phyloP scores from a whole-genome alignment of 2,113 vertebrate species.

The Pristiophorus japonicus region DNA sequence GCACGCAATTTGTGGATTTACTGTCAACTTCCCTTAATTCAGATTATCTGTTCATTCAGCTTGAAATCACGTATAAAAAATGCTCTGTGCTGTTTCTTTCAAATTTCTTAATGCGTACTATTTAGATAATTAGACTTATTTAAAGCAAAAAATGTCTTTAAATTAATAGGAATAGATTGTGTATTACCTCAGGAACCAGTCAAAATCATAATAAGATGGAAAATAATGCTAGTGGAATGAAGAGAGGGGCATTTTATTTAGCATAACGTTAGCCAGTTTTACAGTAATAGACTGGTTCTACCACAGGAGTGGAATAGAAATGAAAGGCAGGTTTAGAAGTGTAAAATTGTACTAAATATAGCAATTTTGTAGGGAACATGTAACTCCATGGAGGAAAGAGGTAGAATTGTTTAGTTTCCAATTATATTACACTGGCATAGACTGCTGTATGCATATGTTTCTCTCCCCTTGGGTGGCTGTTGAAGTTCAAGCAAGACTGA shows the following conservation, averaged over 20 bases:
- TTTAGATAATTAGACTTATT: background rate
- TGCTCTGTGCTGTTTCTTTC: background rate
- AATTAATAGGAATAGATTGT: background rate
- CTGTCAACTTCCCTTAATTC: background rate
- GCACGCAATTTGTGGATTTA: background rate
- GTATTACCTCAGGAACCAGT: background rate
- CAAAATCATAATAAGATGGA: background rate
- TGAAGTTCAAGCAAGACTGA: background rate
- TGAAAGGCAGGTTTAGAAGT: background rate
- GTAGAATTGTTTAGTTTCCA: background rate
- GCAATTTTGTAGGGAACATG: background rate
- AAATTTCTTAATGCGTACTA: background rate
- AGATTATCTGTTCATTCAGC: background rate
- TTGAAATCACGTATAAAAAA: background rate
- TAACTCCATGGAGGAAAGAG: background rate
- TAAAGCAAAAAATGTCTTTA: background rate
- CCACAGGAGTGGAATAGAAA: background rate
- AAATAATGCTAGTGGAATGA: background rate
- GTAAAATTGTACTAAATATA: background rate
- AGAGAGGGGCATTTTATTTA: background rate
- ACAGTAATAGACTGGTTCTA: background rate
- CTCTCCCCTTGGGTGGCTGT: background rate
- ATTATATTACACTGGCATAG: background rate
- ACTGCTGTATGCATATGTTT: background rate
- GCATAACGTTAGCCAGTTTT: background rate